Evolutionary conservation across 2,113 vertebrate species (phyloP).

Genomic region (Grammomys dolichurus): DNA sequence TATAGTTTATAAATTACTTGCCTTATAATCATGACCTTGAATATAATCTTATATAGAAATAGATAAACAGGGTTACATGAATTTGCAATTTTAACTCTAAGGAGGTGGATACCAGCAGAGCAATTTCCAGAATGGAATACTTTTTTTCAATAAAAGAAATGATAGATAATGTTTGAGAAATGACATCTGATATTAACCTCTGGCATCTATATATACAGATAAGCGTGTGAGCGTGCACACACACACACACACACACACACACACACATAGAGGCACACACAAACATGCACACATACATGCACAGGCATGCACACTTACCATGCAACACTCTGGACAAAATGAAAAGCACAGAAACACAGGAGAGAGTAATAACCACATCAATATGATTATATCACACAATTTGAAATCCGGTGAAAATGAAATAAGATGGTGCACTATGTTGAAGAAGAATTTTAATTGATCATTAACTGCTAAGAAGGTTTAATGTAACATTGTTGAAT

Average conservation of each 20-base stretch:
- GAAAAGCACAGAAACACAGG: no score
- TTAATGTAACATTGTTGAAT: background rate
- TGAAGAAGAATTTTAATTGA: background rate
- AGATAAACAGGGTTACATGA: background rate
- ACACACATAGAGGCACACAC: background rate
- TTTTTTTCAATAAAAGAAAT: background rate
- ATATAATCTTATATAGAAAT: background rate
- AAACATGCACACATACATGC: no score
- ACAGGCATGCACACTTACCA: no score
- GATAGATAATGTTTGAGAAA: background rate
- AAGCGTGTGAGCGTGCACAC: background rate
- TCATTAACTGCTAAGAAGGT: background rate
- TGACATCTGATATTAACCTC: background rate
- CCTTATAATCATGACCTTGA: background rate
- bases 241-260: background rate
- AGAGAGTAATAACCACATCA: background rate
- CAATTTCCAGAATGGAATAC: background rate
- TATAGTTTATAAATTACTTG: no score
- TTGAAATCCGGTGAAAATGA: background rate
- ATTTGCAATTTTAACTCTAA: background rate
- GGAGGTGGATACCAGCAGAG: background rate
- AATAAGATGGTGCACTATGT: background rate
- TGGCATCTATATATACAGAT: background rate
- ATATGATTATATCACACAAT: background rate
- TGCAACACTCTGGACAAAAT: no score